Conservation (phyloP, 2,797 vertebrate genomes). For the Pelobates cultripes region DNA sequence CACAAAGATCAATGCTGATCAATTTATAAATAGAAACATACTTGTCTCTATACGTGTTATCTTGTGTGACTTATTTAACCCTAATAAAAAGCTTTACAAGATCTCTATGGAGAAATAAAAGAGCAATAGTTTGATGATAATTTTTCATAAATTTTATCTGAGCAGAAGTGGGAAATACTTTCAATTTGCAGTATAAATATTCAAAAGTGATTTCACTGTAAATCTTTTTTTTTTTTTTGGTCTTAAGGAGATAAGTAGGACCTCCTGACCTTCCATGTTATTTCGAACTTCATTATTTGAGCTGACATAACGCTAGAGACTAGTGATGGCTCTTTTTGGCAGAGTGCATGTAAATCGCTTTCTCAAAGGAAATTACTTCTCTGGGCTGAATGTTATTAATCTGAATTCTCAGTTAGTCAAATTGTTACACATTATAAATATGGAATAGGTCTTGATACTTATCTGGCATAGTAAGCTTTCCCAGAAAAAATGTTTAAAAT, state of each 20-base stretch:
- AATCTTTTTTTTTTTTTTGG: constrained; percentile 63
- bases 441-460: constrained; percentile 86
- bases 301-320: constrained; percentile 88
- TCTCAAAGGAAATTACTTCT: constrained; percentile 98
- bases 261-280: constrained; percentile 97
- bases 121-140: constrained; percentile 54
- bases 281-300: constrained; percentile 98
- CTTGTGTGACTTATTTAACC: background rate
- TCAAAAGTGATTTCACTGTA: constrained; percentile 70
- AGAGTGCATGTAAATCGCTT: constrained; percentile 95
- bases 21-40: too few relatives aligned
- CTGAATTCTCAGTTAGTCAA: constrained; percentile 97
- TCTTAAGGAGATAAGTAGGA: constrained; percentile 86
- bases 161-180: constrained; percentile 60
- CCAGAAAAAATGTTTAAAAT: background rate
- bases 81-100: constrained; percentile 50
- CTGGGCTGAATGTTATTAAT: constrained; percentile 93
- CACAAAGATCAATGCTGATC: too few relatives aligned
- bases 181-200: constrained; percentile 68
- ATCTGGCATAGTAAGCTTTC: constrained; percentile 77
- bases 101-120: constrained; percentile 41
- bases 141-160: constrained; percentile 64
- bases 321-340: constrained; percentile 84
- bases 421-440: constrained; percentile 96
- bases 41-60: too few relatives aligned